Evolutionary conservation across 2,113 vertebrate genomes (phyloP).

Genomic region (Leuciscus idus): DNA sequence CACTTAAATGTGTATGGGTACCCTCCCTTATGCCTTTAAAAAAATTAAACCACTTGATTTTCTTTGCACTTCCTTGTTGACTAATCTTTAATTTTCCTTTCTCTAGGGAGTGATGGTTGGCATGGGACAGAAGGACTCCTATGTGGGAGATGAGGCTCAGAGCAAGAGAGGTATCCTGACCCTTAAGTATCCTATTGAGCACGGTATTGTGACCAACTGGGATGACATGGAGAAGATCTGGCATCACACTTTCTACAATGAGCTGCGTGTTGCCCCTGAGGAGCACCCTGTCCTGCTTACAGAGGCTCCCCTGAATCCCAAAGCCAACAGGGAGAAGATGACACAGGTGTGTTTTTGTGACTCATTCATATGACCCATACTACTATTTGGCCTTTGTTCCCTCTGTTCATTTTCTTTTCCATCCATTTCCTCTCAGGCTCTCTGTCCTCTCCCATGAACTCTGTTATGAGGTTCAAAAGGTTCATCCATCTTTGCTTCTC

Average conservation of each 20-base stretch:
- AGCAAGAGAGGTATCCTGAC: slow-evolving; percentile 99
- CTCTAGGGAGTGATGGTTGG: slow-evolving; percentile 97
- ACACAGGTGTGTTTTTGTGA: slow-evolving; percentile 78
- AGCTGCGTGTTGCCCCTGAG: slow-evolving; percentile 95
- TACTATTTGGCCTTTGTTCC: slow-evolving; percentile 21
- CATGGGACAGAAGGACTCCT: slow-evolving; percentile 98
- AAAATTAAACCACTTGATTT: too few relatives aligned
- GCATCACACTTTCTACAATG: slow-evolving; percentile 99
- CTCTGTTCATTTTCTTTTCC: slow-evolving; percentile 48
- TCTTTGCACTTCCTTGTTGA: not conserved
- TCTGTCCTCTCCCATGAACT: slow-evolving; percentile 62
- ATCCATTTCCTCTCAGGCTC: slow-evolving; percentile 61
- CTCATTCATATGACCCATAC: too few relatives aligned
- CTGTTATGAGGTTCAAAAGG: slow-evolving; percentile 82
- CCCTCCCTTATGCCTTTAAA: not conserved
- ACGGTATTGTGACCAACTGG: slow-evolving; percentile 98
- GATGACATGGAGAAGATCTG: slow-evolving; percentile 99
- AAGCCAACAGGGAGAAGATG: slow-evolving; percentile 98
- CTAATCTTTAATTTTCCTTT: not conserved
- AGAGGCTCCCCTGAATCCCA: slow-evolving; percentile 96
- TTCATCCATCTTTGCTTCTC: slow-evolving; percentile 72
- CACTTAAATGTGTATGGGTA: not conserved
- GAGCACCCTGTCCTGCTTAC: slow-evolving; percentile 97
- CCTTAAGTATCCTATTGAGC: slow-evolving; percentile 97
- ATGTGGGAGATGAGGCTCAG: slow-evolving; percentile 97